phyloP scores from a whole-genome alignment of 2,888 invertebrate species.

The Orchesellides sinensis region DNA sequence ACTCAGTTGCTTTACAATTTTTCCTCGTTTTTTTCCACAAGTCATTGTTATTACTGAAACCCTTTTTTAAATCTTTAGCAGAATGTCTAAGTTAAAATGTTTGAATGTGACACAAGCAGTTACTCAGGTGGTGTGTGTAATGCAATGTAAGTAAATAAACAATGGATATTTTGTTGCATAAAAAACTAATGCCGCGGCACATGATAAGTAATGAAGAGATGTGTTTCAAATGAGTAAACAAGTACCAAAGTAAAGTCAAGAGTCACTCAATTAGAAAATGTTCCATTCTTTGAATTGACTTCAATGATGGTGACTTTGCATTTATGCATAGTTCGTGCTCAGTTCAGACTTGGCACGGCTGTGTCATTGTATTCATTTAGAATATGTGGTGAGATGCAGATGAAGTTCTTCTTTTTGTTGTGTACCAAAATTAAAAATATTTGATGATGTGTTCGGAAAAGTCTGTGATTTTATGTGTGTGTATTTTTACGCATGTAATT shows the following conservation, averaged over 20 bases:
- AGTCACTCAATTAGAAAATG: slow-evolving; percentile 58
- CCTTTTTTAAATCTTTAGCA: too few relatives aligned
- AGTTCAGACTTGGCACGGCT: slow-evolving; percentile 5
- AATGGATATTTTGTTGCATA: neutral
- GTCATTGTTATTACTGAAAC: slow-evolving; percentile 8
- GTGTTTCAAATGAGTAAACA: neutral
- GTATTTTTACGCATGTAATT: neutral
- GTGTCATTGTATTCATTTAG: slow-evolving; percentile 45
- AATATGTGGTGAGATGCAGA: too few relatives aligned
- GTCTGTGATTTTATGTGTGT: slow-evolving; percentile 5
- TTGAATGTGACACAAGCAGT: neutral
- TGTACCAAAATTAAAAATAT: neutral
- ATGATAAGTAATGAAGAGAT: slow-evolving; percentile 1
- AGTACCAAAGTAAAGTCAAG: slow-evolving; percentile 26
- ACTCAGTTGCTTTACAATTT: slow-evolving; percentile 26
- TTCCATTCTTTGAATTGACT: slow-evolving; percentile 30
- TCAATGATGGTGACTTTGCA: slow-evolving; percentile 43
- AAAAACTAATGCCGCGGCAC: neutral
- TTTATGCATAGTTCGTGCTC: slow-evolving; percentile 34
- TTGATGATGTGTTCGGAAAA: too few relatives aligned
- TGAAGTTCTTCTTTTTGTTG: slow-evolving; percentile 21
- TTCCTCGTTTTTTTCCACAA: slow-evolving; percentile 12
- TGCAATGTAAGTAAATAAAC: neutral
- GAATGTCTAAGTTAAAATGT: neutral
- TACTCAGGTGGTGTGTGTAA: too few relatives aligned